Conservation (phyloP, 2,888 invertebrate species). For the Pandemis heparana region DNA sequence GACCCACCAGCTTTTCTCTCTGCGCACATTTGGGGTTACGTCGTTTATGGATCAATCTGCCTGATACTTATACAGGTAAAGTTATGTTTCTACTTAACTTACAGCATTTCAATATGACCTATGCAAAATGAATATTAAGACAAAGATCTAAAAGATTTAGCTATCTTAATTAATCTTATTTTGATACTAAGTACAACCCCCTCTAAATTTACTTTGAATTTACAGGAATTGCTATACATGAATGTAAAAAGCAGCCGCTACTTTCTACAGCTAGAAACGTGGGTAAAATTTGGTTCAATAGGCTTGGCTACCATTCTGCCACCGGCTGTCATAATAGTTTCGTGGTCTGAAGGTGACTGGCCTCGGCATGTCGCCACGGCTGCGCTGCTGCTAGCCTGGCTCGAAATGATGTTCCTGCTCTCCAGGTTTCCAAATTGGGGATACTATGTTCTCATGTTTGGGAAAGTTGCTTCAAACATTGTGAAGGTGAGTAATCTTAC, state of each 20-base stretch:
- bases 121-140: too few species aligned
- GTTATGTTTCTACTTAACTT: too few species aligned
- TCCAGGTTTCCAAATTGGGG: constrained; percentile 86
- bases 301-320: constrained; percentile 75
- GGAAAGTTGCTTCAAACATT: constrained; percentile 85
- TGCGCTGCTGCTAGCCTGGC: constrained; percentile 83
- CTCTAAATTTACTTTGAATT: constrained; percentile 28
- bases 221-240: constrained; percentile 83
- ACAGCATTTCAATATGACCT: too few species aligned
- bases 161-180: too few species aligned
- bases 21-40: constrained; percentile 68
- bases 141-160: too few species aligned
- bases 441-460: constrained; percentile 87
- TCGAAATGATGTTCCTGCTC: constrained; percentile 84
- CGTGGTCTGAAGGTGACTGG: constrained; percentile 65
- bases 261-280: constrained; percentile 83
- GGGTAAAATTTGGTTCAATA: constrained; percentile 83
- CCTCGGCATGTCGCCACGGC: constrained; percentile 81
- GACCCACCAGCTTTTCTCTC: constrained; percentile 62
- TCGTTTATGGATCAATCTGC: constrained; percentile 68
- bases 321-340: constrained; percentile 60
- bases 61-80: constrained; percentile 76
- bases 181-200: background rate
- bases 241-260: constrained; percentile 80
- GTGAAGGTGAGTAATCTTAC: constrained; percentile 70